Evolutionary conservation across 2,113 vertebrate genomes (phyloP), one percentile per base, ranked within the genome.

Genomic region (Cebidichthys violaceus): DNA sequence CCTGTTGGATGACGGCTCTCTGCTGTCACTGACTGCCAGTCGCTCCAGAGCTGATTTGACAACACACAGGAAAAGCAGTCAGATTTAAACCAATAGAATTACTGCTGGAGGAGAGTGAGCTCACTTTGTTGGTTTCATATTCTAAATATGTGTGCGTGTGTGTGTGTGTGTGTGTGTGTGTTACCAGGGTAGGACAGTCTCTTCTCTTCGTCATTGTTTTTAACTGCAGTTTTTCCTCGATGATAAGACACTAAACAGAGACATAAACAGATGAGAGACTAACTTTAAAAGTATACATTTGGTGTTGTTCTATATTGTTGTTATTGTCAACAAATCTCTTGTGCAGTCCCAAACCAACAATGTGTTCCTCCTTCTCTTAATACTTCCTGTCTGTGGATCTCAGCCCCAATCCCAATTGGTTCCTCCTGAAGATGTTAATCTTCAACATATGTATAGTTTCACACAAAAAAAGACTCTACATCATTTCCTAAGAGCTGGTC

Each of bases 1-100:
- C 72, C 94, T 88, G 77, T 92, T 95, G 54, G 94, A 95, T 37
- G 93, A 94, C 37, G 93, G 90, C 54, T 95, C 94, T 78, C 94
- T 88, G 89, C 92, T 95, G 73, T 64, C 69, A 45, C 70, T 77
- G 67, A 95, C 83, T 0, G 83, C 60, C 79, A 96, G 92, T 14
- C 90, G 86, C n/a, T 95, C 94, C 85, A 95, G 86, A 83, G 93
- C 94, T 95, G 85, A 24, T 70, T 29, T n/a, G 20, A 83, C 1
- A 55, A 64, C 45, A 90, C 22, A 85, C 24, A 76, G 17, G 10
- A 17, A 54, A n/a, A 37, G 27, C 17, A 62, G 0, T 6, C n/a
- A 55, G 24, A 31, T 69, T 72, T 70, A 22, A 20, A 77, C 10
- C 59, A 24, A 22, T 4, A 20, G 9, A 35, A 18, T 7, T 4